These are phyloP conservation scores for Heliothis subflexa DNA, from an alignment of 1,140 invertebrate species.

Conservation along the genomic window DNA sequence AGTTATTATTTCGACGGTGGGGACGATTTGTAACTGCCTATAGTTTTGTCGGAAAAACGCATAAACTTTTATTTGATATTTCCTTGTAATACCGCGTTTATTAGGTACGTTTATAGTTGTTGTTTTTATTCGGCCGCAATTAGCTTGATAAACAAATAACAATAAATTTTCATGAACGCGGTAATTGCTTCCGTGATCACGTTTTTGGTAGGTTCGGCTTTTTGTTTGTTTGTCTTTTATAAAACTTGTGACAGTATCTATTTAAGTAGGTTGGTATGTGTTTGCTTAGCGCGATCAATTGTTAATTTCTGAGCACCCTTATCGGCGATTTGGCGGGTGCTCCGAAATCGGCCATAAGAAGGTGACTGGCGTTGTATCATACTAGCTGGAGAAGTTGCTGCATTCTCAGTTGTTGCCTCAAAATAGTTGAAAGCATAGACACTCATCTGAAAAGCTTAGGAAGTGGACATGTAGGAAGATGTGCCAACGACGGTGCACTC, in stretches of 20 bases:
- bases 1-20: conserved; percentile 51
- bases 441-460: too few species aligned
- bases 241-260: neutral
- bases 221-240: neutral
- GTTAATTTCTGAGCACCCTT: too few species aligned
- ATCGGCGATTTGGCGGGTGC: too few species aligned
- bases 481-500: too few species aligned
- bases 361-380: too few species aligned
- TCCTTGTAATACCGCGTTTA: conserved; percentile 5
- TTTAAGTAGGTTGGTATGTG: too few species aligned
- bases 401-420: too few species aligned
- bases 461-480: too few species aligned
- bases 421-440: too few species aligned
- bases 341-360: too few species aligned
- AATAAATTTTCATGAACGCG: conserved; percentile 3
- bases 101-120: conserved; percentile 18
- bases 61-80: conserved; percentile 50
- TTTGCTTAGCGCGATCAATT: too few species aligned
- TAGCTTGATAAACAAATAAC: conserved; percentile 11
- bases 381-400: too few species aligned
- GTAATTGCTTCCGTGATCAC: neutral
- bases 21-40: conserved; percentile 45
- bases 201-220: neutral
- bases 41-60: conserved; percentile 30
- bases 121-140: conserved; percentile 7